phyloP scores from a whole-genome alignment of 2,888 invertebrate species.

The Meloe dianella region DNA sequence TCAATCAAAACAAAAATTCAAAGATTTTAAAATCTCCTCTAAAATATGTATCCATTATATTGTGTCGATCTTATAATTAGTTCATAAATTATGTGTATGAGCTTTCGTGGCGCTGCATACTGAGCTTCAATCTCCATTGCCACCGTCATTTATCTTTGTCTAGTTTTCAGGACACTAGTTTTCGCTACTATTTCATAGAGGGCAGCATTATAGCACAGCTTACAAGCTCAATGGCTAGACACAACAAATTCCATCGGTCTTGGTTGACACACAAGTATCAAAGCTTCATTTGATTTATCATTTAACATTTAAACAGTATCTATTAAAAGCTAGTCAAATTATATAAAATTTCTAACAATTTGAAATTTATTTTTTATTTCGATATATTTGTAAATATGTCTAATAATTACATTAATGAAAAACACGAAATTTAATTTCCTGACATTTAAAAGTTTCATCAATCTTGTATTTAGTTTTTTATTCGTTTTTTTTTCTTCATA shows the following conservation, averaged over 20 bases:
- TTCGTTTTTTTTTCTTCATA: neutral
- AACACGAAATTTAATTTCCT: neutral
- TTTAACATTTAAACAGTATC: conserved; percentile 33
- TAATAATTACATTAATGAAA: neutral
- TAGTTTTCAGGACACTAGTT: conserved; percentile 38
- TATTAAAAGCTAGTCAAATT: no score
- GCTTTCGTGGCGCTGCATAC: conserved; percentile 44
- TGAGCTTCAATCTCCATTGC: conserved; percentile 25
- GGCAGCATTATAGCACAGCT: conserved; percentile 43
- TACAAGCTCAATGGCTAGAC: conserved; percentile 31
- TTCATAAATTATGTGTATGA: conserved; percentile 25
- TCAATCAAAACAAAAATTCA: neutral
- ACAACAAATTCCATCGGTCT: conserved; percentile 28
- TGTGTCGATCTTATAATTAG: conserved; percentile 11
- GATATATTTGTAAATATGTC: neutral
- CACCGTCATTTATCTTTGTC: conserved; percentile 31
- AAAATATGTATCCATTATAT: neutral
- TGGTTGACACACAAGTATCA: conserved; percentile 39
- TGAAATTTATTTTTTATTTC: no score
- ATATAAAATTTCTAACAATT: no score
- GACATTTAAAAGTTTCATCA: neutral
- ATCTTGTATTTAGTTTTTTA: neutral
- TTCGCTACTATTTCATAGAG: conserved; percentile 52
- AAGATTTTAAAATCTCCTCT: neutral
- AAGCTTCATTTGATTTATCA: conserved; percentile 40